Evolutionary conservation across 2,113 vertebrate species (phyloP), one percentile per base, ranked within the genome.

Genomic region (Rhea americana): DNA sequence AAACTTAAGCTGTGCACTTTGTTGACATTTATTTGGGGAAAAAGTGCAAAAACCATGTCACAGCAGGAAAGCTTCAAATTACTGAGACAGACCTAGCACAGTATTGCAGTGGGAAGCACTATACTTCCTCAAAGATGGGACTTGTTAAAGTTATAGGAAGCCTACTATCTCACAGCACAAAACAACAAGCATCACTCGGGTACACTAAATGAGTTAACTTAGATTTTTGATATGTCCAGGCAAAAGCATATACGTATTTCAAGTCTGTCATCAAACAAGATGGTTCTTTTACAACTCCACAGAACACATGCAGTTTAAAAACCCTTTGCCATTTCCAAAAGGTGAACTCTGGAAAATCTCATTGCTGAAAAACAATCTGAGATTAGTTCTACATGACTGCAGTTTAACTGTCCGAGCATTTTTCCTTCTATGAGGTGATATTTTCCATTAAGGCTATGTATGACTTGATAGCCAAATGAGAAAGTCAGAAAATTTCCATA

Each of bases 391-490:
- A 3, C 4, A 4, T 39, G 37, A 68, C 15, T 39, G 13, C 32
- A 83, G 19, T 53, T 85, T 41, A n/a, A 67, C 22, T 59, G 9
- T 35, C 16, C 51, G 63, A 83, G 19, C 28, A 67, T 39, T 77
- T 81, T 48, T 30, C 19, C 28, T 47, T 50, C 39, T 83, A 77
- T 47, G 18, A 41, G 1, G 1, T 7, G 30, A 2, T 4, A 7
- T 59, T 80, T 84, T 47, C 48, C 24, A 66, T 41, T 83, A 83
- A 81, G 12, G 11, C n/a, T 45, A 66, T 11, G 9, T 20, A 41
- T 11, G 12, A 62, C 7, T 24, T 11, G 83, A 78, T 0, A 70
- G 8, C 9, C 14, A 53, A 25, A 56, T 0, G 0, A 41, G 35
- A 67, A 72, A 16, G 21, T 53, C 11, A 41, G 68, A 30, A 56